These are phyloP conservation scores for Papilio helenus DNA, from an alignment of 1,140 invertebrate species.

Conservation along the genomic window DNA sequence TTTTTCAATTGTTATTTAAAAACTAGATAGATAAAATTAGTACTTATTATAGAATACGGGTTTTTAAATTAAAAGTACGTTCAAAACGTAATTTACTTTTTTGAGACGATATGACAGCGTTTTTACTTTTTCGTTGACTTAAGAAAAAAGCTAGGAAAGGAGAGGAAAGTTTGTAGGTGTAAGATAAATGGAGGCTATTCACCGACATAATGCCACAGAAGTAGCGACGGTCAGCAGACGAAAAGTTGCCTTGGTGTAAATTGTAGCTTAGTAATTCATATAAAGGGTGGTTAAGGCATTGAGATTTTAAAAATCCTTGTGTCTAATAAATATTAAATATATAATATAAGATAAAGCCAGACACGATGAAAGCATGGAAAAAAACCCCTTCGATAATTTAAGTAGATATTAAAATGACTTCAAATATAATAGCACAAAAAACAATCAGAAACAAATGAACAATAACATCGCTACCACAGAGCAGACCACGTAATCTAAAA, in stretches of 20 bases:
- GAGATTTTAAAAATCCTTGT: too few relatives aligned
- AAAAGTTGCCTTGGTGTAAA: background rate
- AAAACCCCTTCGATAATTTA: background rate
- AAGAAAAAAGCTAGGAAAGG: background rate
- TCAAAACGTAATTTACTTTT: too few relatives aligned
- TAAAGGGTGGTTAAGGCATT: background rate
- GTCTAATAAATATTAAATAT: too few relatives aligned
- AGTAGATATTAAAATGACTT: background rate
- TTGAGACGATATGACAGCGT: background rate
- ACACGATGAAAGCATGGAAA: background rate
- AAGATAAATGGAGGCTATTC: constrained; percentile 7
- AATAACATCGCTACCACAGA: background rate
- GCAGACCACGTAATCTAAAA: constrained; percentile 6
- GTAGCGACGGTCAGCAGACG: background rate
- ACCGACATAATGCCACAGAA: background rate
- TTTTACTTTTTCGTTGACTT: background rate
- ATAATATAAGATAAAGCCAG: too few relatives aligned
- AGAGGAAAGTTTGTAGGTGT: background rate
- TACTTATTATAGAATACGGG: too few relatives aligned
- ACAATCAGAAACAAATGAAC: background rate
- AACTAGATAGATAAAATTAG: too few relatives aligned
- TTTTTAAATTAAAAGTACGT: too few relatives aligned
- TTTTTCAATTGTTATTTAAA: background rate
- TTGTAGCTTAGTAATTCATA: background rate
- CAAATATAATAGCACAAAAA: background rate